Evolutionary conservation across 2,888 invertebrate genomes (phyloP), one percentile per base, ranked within the genome.

Genomic region (Caenorhabditis becei): DNA sequence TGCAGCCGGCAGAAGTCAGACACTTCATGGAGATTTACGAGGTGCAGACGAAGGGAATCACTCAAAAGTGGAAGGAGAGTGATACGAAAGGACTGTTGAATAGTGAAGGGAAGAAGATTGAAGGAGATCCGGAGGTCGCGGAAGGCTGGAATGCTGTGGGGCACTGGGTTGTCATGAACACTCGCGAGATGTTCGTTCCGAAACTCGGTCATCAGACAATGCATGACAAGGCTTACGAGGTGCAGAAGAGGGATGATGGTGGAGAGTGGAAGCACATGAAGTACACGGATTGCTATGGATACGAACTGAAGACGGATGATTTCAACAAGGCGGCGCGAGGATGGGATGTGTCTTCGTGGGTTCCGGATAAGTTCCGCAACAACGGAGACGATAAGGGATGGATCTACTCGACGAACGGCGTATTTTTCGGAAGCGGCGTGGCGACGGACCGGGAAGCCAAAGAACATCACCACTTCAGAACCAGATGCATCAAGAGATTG

Each of bases 351-450:
- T 72, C 67, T 8, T 77, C 66, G n/a, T 89, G 88, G 88, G 28
- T 53, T n/a, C 65, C 81, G 7, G 89, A 89, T 47, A 77, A 83
- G 24, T 83, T 86, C 41, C 67, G 81, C n/a, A 86, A 83, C 47
- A 75, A 83, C 23, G 89, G 89, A 20, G 89, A 88, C 41, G 82
- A 83, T 20, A 83, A 88, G 16, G 89, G 89, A 56, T 89, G 88
- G 88, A 37, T 74, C 14, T 89, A 89, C 53, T 84, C 89, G 8
- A 62, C 80, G 20, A 74, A 71, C 14, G 78, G 79, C 0, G 66
- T 81, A 14, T 89, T 89, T 65, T 83, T 84, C 80, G 85, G 83
- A 18, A 67, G 80, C 1, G 70, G 71, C 10, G 79, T 80, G 32
- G 53, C 59, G 11, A 58, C 69, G 10, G 82, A 85, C 49, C 56